These are phyloP conservation scores for Lasiurus cinereus DNA, from an alignment of 2,113 vertebrate genomes.

Conservation along the genomic window DNA sequence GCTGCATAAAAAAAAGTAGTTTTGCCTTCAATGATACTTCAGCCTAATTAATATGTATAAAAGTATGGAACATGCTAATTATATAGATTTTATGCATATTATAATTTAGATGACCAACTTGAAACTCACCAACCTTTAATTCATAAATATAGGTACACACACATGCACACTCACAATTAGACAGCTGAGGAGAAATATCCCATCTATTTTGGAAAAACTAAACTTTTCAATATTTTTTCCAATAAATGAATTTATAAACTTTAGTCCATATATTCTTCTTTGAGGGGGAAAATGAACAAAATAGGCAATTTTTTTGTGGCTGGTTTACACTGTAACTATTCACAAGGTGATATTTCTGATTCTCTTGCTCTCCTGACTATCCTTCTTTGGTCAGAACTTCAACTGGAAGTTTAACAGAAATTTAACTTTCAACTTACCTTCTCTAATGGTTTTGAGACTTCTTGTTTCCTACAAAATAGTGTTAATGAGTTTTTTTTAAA, in stretches of 20 bases:
- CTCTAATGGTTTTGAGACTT: background rate
- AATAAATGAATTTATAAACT: background rate
- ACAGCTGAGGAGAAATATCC: background rate
- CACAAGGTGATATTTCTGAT: background rate
- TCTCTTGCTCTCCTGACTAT: background rate
- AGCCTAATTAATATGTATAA: background rate
- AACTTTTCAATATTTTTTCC: background rate
- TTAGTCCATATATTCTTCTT: background rate
- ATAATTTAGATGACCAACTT: background rate
- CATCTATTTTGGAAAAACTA: background rate
- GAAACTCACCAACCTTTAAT: background rate
- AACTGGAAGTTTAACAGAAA: constrained; percentile 11
- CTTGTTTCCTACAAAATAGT: background rate
- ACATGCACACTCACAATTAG: background rate
- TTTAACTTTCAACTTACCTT: background rate
- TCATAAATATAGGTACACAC: background rate
- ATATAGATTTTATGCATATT: background rate
- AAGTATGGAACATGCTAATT: background rate
- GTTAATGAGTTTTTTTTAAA: background rate
- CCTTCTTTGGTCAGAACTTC: background rate
- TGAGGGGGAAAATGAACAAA: background rate
- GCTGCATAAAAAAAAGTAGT: background rate
- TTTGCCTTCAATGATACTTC: background rate
- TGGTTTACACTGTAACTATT: background rate
- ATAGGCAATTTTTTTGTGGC: background rate